A percentile compares a stretch with the other conserved stretches of the same genome.
Conservation (phyloP, 2,888 invertebrate species). For the Trissolcus japonicus region DNA sequence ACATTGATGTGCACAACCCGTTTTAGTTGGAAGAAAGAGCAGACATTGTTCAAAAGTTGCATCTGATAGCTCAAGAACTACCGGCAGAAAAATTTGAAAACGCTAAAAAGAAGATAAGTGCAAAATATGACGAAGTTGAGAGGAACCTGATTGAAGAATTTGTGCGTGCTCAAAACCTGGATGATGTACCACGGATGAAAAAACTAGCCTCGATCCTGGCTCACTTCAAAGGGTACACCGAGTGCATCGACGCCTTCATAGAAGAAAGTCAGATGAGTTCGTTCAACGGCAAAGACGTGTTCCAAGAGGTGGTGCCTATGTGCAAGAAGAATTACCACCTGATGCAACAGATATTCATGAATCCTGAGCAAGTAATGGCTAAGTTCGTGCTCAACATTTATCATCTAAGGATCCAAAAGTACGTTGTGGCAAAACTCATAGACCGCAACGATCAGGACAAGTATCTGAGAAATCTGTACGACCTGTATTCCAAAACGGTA, state of each 20-base stretch:
- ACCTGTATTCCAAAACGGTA: constrained; percentile 90
- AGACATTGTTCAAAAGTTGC: constrained; percentile 97
- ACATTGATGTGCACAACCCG: constrained; percentile 3
- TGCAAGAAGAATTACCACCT: constrained; percentile 91
- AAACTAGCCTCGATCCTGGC: constrained; percentile 93
- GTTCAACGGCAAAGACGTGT: constrained; percentile 91
- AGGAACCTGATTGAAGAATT: constrained; percentile 95
- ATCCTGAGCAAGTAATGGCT: constrained; percentile 97
- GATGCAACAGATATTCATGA: constrained; percentile 93
- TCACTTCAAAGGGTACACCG: constrained; percentile 97
- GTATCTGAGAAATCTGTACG: constrained; percentile 91
- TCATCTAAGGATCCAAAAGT: constrained; percentile 91
- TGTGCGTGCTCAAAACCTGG: constrained; percentile 89
- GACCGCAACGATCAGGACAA: constrained; percentile 90
- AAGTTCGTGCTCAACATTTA: constrained; percentile 98
- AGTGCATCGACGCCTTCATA: constrained; percentile 97
- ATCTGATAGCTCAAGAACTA: constrained; percentile 96
- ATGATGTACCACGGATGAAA: constrained; percentile 93
- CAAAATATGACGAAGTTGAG: constrained; percentile 94
- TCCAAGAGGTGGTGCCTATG: constrained; percentile 91
- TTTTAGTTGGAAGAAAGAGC: constrained; percentile 93
- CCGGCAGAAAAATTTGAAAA: constrained; percentile 91
- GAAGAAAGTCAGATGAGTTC: constrained; percentile 96
- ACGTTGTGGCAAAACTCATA: constrained; percentile 87
- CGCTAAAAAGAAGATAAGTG: constrained; percentile 89